These are phyloP conservation scores for Pachycephus smyrnensis DNA, from an alignment of 2,888 invertebrate genomes.

Conservation along the genomic window DNA sequence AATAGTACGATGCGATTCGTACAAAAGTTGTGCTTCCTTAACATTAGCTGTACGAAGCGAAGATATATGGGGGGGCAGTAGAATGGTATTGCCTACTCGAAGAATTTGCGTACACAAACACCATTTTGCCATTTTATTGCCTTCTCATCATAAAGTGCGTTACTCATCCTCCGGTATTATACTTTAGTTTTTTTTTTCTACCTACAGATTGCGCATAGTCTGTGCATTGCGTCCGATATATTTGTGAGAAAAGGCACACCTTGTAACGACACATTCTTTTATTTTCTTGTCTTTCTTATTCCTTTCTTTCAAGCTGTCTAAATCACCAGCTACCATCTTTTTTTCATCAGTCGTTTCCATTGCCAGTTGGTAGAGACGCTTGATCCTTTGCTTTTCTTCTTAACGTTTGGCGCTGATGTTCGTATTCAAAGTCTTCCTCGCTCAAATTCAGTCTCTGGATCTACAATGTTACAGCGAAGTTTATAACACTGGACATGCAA, in stretches of 20 bases:
- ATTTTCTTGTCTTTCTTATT: not conserved
- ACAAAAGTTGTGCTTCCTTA: constrained; percentile 42
- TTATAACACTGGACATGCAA: too few relatives aligned
- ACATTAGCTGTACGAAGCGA: constrained; percentile 25
- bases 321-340: constrained; percentile 22
- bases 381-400: constrained; percentile 68
- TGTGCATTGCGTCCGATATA: constrained; percentile 26
- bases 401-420: constrained; percentile 85
- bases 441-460: constrained; percentile 83
- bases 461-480: constrained; percentile 55
- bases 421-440: constrained; percentile 90
- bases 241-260: constrained; percentile 42
- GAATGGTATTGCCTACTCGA: too few relatives aligned
- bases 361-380: constrained; percentile 47
- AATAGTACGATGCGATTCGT: constrained; percentile 27
- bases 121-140: too few relatives aligned
- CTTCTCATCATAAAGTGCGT: too few relatives aligned
- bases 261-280: constrained; percentile 18
- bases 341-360: constrained; percentile 44
- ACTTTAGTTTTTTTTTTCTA: not conserved
- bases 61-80: constrained; percentile 35
- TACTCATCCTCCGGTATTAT: not conserved
- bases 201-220: not conserved
- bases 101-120: too few relatives aligned
- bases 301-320: constrained; percentile 21